phyloP scores from a whole-genome alignment of 2,888 invertebrate genomes.

The Lasioglossum leucozonium region DNA sequence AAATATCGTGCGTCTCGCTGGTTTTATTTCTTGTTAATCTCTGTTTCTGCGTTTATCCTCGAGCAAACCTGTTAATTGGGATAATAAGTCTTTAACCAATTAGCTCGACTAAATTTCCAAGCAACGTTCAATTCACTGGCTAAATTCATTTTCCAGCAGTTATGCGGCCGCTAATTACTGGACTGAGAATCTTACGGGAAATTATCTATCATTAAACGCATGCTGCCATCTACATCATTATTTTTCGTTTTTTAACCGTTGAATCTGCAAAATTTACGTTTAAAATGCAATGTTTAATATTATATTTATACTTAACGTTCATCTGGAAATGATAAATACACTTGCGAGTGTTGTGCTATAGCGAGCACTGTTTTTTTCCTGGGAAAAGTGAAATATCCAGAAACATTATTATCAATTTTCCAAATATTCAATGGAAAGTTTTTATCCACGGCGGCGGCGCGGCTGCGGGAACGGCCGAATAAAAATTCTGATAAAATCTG shows the following conservation, averaged over 20 bases:
- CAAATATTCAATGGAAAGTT: neutral
- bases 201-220: neutral
- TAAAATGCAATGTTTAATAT: neutral
- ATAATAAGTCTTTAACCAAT: neutral
- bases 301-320: too few species aligned
- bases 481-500: neutral
- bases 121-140: neutral
- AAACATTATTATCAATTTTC: neutral
- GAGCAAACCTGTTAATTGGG: neutral
- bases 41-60: neutral
- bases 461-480: neutral
- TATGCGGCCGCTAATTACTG: neutral
- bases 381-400: neutral
- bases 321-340: too few species aligned
- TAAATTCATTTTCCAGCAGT: neutral
- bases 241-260: neutral
- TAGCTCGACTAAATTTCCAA: neutral
- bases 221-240: neutral
- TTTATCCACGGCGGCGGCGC: neutral
- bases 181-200: neutral
- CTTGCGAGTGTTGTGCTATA: neutral
- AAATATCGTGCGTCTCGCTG: neutral
- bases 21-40: neutral
- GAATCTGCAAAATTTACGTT: neutral
- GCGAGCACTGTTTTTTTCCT: neutral